phyloP scores from a whole-genome alignment of 2,113 vertebrate genomes.

The Protobothrops mucrosquamatus region DNA sequence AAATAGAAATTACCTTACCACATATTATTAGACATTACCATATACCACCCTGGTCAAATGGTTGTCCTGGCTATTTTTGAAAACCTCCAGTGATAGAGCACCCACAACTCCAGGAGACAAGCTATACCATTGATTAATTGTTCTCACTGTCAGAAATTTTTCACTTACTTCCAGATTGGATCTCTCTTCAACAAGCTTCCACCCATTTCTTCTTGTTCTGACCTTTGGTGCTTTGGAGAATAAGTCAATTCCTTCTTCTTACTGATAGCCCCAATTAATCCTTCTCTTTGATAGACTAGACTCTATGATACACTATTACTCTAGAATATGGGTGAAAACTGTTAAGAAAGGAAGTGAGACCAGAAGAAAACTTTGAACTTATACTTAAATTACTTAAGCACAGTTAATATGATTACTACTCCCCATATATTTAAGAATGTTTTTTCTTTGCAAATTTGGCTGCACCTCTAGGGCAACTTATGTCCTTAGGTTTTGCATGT shows the following conservation, averaged over 20 bases:
- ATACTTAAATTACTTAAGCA: background rate
- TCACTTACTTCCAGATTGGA: background rate
- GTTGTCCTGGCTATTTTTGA: background rate
- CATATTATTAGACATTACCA: too few species aligned
- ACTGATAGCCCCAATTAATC: background rate
- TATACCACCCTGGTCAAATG: background rate
- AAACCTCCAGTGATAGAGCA: background rate
- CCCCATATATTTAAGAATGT: background rate
- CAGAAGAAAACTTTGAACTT: background rate
- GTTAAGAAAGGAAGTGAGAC: background rate
- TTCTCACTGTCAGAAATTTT: background rate
- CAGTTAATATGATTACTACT: background rate
- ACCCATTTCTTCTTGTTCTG: background rate
- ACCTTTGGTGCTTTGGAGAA: background rate
- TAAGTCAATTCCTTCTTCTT: background rate
- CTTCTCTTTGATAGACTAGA: background rate
- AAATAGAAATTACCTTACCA: background rate
- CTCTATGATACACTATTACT: background rate
- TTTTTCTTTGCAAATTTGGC: background rate
- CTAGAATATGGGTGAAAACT: background rate
- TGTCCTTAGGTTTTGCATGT: background rate
- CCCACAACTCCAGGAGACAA: background rate
- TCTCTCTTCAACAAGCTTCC: background rate
- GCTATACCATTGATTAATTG: background rate
- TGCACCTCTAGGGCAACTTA: background rate